A percentile compares a stretch with the other conserved stretches of the same genome.
Evolutionary conservation across 2,113 vertebrate species (phyloP).

Genomic region (Perccottus glenii): DNA sequence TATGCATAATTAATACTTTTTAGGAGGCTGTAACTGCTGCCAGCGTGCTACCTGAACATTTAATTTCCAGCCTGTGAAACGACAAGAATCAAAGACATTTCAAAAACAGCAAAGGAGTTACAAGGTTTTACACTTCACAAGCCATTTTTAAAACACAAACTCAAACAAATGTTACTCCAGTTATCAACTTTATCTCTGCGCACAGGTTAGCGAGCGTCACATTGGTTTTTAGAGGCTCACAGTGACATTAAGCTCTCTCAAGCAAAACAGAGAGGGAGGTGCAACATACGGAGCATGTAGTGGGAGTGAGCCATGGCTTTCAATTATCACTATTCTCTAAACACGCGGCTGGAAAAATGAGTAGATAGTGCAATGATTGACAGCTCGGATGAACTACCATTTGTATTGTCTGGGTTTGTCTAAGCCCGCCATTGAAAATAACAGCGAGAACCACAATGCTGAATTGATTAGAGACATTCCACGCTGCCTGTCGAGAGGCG

Average conservation of each 20-base stretch:
- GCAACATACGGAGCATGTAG: constrained; percentile 69
- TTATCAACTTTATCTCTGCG: constrained; percentile 49
- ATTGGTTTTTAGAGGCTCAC: constrained; percentile 75
- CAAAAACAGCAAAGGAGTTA: constrained; percentile 4
- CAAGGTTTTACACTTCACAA: constrained; percentile 18
- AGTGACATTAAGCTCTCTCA: constrained; percentile 76
- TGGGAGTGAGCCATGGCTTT: constrained; percentile 70
- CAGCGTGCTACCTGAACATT: constrained; percentile 32
- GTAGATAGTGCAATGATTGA: constrained; percentile 64
- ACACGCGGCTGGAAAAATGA: constrained; percentile 67
- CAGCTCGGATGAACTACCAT: constrained; percentile 47
- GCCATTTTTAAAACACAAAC: constrained; percentile 32
- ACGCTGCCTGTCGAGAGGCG: constrained; percentile 59
- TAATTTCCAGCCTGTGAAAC: constrained; percentile 54
- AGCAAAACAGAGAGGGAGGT: constrained; percentile 51
- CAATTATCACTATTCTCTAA: constrained; percentile 74
- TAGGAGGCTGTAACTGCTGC: constrained; percentile 48
- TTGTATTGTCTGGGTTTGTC: constrained; percentile 55
- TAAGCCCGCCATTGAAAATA: constrained; percentile 58
- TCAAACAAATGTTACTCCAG: constrained; percentile 10
- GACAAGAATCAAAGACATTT: constrained; percentile 39
- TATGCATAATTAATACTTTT: constrained; percentile 61
- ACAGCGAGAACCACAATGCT: constrained; percentile 70
- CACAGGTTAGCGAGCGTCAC: constrained; percentile 61
- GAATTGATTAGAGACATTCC: constrained; percentile 81